Evolutionary conservation across 2,888 invertebrate genomes (phyloP).

Genomic region (Tryphoninae sp.): DNA sequence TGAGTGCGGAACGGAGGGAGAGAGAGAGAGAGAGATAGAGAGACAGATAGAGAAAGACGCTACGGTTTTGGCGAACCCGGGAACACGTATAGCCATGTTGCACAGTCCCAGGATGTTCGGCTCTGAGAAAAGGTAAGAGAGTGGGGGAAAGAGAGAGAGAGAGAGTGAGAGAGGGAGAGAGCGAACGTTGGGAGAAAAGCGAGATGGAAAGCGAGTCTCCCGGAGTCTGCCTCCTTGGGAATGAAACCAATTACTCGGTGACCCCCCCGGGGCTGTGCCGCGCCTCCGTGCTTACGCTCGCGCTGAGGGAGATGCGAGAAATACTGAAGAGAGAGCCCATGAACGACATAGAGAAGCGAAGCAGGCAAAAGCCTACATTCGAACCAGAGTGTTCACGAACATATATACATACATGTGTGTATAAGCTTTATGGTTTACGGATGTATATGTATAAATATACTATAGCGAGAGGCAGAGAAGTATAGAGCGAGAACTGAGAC

Average conservation of each 20-base stretch:
- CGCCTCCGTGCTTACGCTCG: slow-evolving; percentile 63
- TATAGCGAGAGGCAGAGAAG: slow-evolving; percentile 6
- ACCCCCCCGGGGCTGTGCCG: slow-evolving; percentile 75
- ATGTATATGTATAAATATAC: background rate
- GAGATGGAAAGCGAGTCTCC: slow-evolving; percentile 55
- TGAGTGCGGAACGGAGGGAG: slow-evolving; percentile 48
- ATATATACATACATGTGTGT: background rate
- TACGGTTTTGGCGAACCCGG: slow-evolving; percentile 60
- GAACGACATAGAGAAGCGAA: slow-evolving; percentile 52
- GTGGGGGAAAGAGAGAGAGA: slow-evolving; percentile 20
- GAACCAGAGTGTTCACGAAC: slow-evolving; percentile 37
- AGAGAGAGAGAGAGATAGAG: slow-evolving; percentile 43
- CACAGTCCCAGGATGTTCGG: slow-evolving; percentile 14
- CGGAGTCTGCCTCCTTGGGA: slow-evolving; percentile 78
- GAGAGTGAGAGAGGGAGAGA: background rate
- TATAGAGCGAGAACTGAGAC: slow-evolving; percentile 51
- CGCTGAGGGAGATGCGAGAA: slow-evolving; percentile 58
- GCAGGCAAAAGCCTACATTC: slow-evolving; percentile 52
- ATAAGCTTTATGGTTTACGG: background rate
- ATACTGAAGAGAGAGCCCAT: slow-evolving; percentile 62
- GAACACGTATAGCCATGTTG: slow-evolving; percentile 57
- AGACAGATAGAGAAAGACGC: slow-evolving; percentile 66
- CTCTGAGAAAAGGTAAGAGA: background rate
- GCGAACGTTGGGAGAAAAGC: slow-evolving; percentile 30
- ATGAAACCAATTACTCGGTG: slow-evolving; percentile 81